These are phyloP conservation scores for Pachyseris speciosa DNA, from an alignment of 64 coral and sea anemone genomes.

Conservation along the genomic window DNA sequence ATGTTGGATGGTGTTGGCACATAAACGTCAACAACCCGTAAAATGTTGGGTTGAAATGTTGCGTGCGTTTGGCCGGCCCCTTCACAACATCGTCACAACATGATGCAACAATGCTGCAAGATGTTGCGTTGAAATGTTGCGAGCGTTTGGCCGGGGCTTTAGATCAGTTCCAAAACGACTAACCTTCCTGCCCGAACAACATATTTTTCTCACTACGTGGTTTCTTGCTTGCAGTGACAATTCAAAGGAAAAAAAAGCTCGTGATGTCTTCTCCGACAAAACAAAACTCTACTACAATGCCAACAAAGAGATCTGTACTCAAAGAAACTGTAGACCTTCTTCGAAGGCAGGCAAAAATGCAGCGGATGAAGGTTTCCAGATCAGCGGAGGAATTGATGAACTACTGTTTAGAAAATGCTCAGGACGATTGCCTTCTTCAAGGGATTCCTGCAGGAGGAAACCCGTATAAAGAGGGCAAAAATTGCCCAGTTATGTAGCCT, in stretches of 20 bases:
- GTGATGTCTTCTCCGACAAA: conserved; percentile 22
- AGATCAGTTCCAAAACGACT: too few relatives aligned
- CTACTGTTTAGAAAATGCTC: conserved; percentile 78
- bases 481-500: conserved; percentile 76
- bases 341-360: conserved; percentile 60
- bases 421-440: conserved; percentile 82
- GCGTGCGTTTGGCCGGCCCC: too few relatives aligned
- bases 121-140: too few relatives aligned
- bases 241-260: not conserved
- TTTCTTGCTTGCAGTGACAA: not conserved
- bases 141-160: too few relatives aligned
- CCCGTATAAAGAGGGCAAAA: conserved; percentile 78
- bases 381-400: conserved; percentile 72
- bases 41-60: too few relatives aligned
- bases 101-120: too few relatives aligned
- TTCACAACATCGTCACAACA: too few relatives aligned
- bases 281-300: conserved; percentile 16
- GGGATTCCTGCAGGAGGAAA: conserved; percentile 73
- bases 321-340: conserved; percentile 81
- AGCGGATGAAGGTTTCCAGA: conserved; percentile 76
- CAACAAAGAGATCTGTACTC: conserved; percentile 50
- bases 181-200: too few relatives aligned
- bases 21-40: too few relatives aligned
- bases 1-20: too few relatives aligned
- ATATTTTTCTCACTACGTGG: too few relatives aligned